Evolutionary conservation across 2,113 vertebrate species (phyloP).

Genomic region (Peromyscus maniculatus): DNA sequence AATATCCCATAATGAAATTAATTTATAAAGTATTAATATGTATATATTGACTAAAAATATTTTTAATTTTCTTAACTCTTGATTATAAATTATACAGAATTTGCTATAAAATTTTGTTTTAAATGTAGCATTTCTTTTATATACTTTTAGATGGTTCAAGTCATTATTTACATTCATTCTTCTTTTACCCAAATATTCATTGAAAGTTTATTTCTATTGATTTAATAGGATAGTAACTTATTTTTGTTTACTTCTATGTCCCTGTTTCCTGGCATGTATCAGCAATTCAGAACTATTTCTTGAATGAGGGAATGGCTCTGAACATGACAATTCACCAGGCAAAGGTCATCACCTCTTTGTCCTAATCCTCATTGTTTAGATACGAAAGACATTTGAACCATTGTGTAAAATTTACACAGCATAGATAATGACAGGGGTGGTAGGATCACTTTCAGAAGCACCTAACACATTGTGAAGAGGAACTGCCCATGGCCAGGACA

Average conservation of each 20-base stretch:
- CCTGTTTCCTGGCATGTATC: not conserved
- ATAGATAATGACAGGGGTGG: not conserved
- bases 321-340: not conserved
- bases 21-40: not conserved
- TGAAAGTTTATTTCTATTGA: not conserved
- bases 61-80: constrained; percentile 20
- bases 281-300: not conserved
- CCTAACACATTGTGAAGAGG: not conserved
- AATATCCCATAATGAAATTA: constrained; percentile 39
- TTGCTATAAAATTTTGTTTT: not conserved
- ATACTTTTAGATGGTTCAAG: not conserved
- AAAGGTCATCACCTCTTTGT: not conserved
- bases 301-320: not conserved
- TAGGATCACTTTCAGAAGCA: not conserved
- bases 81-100: constrained; percentile 23
- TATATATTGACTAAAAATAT: constrained; percentile 18
- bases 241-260: not conserved
- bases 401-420: not conserved
- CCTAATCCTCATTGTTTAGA: not conserved
- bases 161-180: not conserved
- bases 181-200: not conserved
- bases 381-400: not conserved
- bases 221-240: not conserved
- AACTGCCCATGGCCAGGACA: not conserved
- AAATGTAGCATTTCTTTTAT: not conserved